A percentile compares a stretch with the other conserved stretches of the same genome.
These are phyloP conservation scores for Corticium candelabrum DNA, from an alignment of 37 sponge, comb jelly and placozoan species.

Conservation along the genomic window DNA sequence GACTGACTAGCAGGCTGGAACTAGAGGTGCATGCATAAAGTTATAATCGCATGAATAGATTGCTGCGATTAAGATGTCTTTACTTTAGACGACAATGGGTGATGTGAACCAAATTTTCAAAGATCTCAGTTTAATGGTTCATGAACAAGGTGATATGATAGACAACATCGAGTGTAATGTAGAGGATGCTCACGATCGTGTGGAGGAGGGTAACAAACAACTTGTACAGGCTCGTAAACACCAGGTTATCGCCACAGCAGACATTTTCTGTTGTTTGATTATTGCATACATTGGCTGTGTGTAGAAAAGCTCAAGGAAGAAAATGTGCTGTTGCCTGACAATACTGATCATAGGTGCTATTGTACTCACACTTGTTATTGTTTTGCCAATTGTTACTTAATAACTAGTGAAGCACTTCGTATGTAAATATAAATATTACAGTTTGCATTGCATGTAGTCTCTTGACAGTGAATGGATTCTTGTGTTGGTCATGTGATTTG, in stretches of 20 bases:
- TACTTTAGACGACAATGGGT: conserved; percentile 57
- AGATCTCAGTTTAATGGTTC: conserved; percentile 72
- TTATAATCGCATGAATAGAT: too few relatives aligned
- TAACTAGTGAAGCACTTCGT: not conserved
- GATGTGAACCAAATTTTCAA: conserved; percentile 80
- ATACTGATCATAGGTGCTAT: not conserved
- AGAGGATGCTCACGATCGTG: conserved; percentile 33
- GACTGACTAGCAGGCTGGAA: too few relatives aligned
- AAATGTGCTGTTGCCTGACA: not conserved
- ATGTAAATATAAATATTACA: not conserved
- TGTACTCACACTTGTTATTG: not conserved
- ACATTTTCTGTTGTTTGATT: not conserved
- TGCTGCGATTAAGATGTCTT: not conserved
- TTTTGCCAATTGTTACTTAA: not conserved
- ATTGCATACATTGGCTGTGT: not conserved
- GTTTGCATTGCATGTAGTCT: too few relatives aligned
- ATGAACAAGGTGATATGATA: conserved; percentile 83
- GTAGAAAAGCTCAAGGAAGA: not conserved
- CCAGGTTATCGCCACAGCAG: conserved; percentile 50
- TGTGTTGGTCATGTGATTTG: too few relatives aligned
- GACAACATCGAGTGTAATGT: conserved; percentile 66
- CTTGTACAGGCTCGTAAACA: conserved; percentile 38
- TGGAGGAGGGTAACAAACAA: conserved; percentile 45
- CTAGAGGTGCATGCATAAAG: too few relatives aligned
- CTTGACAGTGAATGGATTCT: too few relatives aligned